Base-by-base conservation (phyloP, 30 jellyfish, hydroid and myxozoan genomes). In the Phacellophora camtschatica region DNA sequence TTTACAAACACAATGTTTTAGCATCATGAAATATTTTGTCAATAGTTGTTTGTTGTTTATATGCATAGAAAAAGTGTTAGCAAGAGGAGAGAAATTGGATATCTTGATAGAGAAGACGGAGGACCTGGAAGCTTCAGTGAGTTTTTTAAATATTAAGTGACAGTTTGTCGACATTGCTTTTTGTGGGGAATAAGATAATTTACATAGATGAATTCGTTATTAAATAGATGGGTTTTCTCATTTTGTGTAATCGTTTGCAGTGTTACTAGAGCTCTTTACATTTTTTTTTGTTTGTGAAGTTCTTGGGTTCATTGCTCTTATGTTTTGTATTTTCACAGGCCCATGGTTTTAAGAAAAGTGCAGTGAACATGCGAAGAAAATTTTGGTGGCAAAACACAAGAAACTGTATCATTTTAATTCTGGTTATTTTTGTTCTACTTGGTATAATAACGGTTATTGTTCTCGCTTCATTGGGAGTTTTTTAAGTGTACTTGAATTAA, bases 361-460 rank as follows among this genome's bases (percentile, higher is more conserved):
- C 98, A 16, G 29, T 31, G 48, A 53, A 69, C 5, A 35, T 90
- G 48, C 66, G 76, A 57, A 35, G 78, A 28, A 69, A 84, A 28
- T 55, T 6, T 59, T 90, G 98, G 98, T 90, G 98, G 98, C 88
- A 90, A 72, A 84, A 90, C 68, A 77, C 75, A 51, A 90, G 88
- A 66, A 67, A 66, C 66, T 77, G 95, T 64, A 41, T 90, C 16
- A 70, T 90, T 20, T n/a, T 83, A 27, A 63, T 81, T n/a, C 25
- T 50, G 13, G 90, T 90, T 37, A 43, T 73, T 39, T 64, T 90
- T 8, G 53, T 78, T 9, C 4, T 90, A 39, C 66, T 90, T 22
- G 96, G 87, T 13, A 88, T 77, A 7, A 50, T 90, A 46, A 65
- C 95, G 16, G 19, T 90, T 15, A 66, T 83, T 68, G 73, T 90